phyloP scores from a whole-genome alignment of 2,797 vertebrate species.

The Chaetophractus vellerosus region DNA sequence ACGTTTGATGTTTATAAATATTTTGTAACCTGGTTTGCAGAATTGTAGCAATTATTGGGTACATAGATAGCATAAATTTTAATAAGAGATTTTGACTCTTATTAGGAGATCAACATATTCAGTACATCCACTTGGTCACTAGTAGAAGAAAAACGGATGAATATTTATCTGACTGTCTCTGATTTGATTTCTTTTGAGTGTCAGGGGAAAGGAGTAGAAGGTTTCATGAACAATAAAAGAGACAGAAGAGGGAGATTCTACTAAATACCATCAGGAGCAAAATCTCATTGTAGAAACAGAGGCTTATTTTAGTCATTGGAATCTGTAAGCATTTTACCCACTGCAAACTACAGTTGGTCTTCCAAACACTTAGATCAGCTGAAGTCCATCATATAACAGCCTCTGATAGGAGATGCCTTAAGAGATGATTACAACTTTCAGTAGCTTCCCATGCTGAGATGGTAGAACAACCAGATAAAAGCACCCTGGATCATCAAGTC shows the following conservation, averaged over 20 bases:
- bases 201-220: neutral
- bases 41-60: conserved; percentile 53
- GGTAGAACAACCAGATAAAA: neutral
- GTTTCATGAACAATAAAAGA: neutral
- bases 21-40: conserved; percentile 34
- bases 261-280: neutral
- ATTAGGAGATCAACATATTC: neutral
- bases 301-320: neutral
- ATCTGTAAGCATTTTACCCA: neutral
- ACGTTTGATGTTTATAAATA: conserved; percentile 69
- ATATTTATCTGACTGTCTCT: neutral
- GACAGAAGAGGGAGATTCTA: neutral
- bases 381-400: neutral
- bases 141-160: neutral
- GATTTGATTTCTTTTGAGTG: conserved; percentile 1
- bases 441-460: neutral
- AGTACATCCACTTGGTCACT: neutral
- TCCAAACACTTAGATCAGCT: neutral
- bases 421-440: neutral
- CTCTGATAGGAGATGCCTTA: neutral
- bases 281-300: neutral
- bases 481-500: neutral
- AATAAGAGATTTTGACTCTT: conserved; percentile 7
- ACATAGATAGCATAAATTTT: conserved; percentile 42
- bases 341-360: neutral